A percentile compares a stretch with the other conserved stretches of the same genome.
phyloP scores from a whole-genome alignment of 2,113 vertebrate species.

The Agelaius tricolor region DNA sequence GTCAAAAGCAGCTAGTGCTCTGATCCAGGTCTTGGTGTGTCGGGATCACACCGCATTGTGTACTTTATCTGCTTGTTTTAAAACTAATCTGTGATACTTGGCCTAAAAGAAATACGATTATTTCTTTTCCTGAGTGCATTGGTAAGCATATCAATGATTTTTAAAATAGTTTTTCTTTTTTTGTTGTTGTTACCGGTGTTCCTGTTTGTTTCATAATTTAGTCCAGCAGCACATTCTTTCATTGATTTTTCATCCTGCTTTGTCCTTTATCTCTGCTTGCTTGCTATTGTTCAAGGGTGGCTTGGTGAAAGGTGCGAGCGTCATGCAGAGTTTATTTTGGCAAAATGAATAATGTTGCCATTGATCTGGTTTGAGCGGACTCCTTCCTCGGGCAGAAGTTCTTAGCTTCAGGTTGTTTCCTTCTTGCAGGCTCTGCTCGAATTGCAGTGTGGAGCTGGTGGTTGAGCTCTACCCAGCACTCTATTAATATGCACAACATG shows the following conservation, averaged over 20 bases:
- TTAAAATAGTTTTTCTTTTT: neutral
- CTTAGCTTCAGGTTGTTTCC: conserved; percentile 70
- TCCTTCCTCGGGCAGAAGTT: conserved; percentile 69
- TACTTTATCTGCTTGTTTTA: neutral
- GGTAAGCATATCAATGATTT: neutral
- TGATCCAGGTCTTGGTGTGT: neutral
- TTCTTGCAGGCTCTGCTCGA: conserved; percentile 49
- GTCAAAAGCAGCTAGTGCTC: neutral
- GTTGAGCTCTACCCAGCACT: conserved; percentile 67
- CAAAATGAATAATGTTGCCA: conserved; percentile 64
- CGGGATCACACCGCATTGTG: fast-evolving
- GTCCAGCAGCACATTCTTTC: neutral
- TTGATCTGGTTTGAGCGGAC: conserved; percentile 69
- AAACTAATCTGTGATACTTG: neutral
- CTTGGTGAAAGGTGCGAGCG: conserved; percentile 71
- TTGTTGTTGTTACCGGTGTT: neutral
- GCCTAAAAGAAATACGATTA: neutral
- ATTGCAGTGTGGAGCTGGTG: conserved; percentile 61
- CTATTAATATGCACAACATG: conserved; percentile 88
- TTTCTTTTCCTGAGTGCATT: neutral
- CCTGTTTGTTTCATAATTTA: conserved; percentile 4
- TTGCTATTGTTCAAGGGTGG: conserved; percentile 77
- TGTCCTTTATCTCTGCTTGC: conserved; percentile 73
- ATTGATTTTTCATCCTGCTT: conserved; percentile 45
- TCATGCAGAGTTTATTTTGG: conserved; percentile 75